Percentiles rank a stretch among this genome's conserved stretches.
Conservation (phyloP, 2,113 vertebrate species). For the Burhinus oedicnemus region DNA sequence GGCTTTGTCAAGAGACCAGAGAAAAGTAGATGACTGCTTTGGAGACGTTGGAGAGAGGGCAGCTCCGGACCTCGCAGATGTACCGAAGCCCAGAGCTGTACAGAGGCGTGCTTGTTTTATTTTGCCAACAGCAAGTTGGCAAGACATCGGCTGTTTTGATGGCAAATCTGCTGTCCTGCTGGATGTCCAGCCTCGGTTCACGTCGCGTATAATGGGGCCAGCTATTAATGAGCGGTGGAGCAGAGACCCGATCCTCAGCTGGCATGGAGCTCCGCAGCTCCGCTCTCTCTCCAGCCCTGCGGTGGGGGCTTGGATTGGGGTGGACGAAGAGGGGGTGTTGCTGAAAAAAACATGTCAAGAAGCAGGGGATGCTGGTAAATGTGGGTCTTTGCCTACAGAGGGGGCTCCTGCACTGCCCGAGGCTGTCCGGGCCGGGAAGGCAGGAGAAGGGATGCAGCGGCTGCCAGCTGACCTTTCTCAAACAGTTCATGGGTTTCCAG, state of each 20-base stretch:
- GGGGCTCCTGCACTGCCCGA: slow-evolving; percentile 73
- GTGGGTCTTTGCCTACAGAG: slow-evolving; percentile 72
- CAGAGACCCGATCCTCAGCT: not conserved
- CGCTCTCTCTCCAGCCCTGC: accelerated
- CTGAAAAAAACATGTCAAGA: not conserved
- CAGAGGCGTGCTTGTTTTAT: not conserved
- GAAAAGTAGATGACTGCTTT: not conserved
- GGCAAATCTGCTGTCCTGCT: not conserved
- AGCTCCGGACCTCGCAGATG: not conserved
- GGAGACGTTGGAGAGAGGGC: not conserved
- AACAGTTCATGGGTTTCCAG: slow-evolving; percentile 81
- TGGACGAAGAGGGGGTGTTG: not conserved
- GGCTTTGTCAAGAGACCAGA: not conserved
- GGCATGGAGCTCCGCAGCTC: accelerated
- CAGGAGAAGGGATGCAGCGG: slow-evolving; percentile 21
- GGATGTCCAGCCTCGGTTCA: not conserved
- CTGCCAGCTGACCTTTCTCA: slow-evolving; percentile 84
- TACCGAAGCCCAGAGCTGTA: not conserved
- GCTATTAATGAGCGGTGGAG: not conserved
- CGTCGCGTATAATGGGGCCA: accelerated
- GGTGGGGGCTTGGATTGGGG: not conserved
- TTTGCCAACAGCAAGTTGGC: not conserved
- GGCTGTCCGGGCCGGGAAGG: not conserved
- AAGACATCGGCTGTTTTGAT: not conserved
- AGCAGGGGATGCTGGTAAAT: not conserved